phyloP scores from a whole-genome alignment of 2,797 vertebrate species.

The Coccyzus lansbergi region DNA sequence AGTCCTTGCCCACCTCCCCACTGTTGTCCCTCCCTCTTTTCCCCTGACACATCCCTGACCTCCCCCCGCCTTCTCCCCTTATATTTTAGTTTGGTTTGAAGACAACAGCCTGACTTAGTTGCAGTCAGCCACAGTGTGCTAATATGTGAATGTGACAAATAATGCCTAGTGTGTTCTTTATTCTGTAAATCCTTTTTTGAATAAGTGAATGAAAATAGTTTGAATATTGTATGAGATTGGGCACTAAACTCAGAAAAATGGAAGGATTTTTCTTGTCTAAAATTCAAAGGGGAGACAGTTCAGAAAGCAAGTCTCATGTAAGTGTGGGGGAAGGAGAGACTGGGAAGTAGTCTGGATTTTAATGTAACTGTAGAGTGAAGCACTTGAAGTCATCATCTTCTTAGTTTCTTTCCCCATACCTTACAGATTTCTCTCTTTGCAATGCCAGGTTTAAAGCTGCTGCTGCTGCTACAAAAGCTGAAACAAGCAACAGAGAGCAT shows the following conservation, averaged over 20 bases:
- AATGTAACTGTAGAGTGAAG: neutral
- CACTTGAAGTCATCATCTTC: neutral
- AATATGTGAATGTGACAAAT: neutral
- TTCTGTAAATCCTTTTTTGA: neutral
- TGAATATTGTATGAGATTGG: neutral
- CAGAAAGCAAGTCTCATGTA: neutral
- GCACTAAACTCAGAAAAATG: neutral
- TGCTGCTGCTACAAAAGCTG: conserved; percentile 21
- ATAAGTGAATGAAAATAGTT: neutral
- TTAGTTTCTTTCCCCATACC: neutral
- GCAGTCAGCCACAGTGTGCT: neutral
- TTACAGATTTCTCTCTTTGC: neutral
- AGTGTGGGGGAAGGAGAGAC: neutral
- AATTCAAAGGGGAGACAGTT: neutral
- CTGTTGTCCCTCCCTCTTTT: no score
- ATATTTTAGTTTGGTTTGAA: neutral
- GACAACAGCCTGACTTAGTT: neutral
- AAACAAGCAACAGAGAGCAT: conserved; percentile 60
- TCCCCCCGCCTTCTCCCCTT: neutral
- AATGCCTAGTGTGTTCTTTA: neutral
- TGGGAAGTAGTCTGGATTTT: neutral
- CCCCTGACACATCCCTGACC: no score
- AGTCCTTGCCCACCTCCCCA: neutral
- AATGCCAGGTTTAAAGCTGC: neutral
- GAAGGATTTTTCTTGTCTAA: neutral